Evolutionary conservation across 2,888 invertebrate genomes (phyloP), one percentile per base, ranked within the genome.

Genomic region (Listrodromus nycthemerus): DNA sequence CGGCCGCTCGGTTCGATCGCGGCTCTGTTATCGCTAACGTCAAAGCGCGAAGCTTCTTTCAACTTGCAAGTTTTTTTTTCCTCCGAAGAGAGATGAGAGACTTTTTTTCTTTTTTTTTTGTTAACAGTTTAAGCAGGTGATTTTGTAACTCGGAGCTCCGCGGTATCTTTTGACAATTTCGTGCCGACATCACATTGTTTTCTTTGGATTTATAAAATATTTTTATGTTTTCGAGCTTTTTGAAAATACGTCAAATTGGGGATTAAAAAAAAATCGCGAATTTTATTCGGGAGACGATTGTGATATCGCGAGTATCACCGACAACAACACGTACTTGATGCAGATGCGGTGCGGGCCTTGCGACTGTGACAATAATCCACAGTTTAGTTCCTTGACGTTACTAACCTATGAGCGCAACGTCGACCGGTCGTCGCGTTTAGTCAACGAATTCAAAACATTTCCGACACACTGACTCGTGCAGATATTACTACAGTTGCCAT

Each of bases 361-460:
- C 50, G 33, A 66, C 67, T 30, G 73, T 73, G 61, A 71, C 24
- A 19, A 58, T 63, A 75, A 55, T 79, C 37, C 63, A 61, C 66
- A 61, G 67, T 70, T 45, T 61, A 30, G 55, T 55, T 71, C 55
- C 58, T 76, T 52, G 76, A 73, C 71, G 85, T 78, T 90, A 92
- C 92, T 91, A 90, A 92, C 92, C 92, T 92, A 91, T 88, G 87
- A 88, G 87, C 86, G 88, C 88, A 87, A 90, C 86, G 90, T 89
- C 89, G 88, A 91, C 88, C 90, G 89, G 87, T 89, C 87, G 90
- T 89, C 90, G 88, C 91, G 88, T 88, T 89, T 89, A 71, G 76
- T 78, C 80, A 79, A 85, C 76, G 77, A 80, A 83, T 84, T 86
- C 87, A 87, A 88, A 87, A 87, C 86, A 88, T 88, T 85, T 86